Evolutionary conservation across 2,797 vertebrate species (phyloP).

Genomic region (Sus cebifrons): DNA sequence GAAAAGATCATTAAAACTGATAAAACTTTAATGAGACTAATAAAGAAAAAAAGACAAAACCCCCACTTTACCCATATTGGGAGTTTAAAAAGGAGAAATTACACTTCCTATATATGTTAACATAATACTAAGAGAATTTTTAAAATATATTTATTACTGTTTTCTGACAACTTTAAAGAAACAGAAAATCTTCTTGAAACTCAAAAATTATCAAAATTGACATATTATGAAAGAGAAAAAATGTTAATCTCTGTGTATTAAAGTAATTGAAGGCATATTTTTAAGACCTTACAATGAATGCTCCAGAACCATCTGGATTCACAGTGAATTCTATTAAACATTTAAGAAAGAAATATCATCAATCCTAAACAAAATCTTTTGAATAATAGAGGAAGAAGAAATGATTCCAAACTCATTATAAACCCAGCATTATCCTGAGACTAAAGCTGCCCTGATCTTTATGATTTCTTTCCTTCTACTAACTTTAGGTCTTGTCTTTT

Average conservation of each 20-base stretch:
- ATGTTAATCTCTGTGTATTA: constrained; percentile 19
- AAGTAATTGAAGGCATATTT: neutral
- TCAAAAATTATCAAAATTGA: constrained; percentile 9
- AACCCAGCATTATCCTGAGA: neutral
- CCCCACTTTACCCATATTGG: neutral
- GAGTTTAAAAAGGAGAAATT: neutral
- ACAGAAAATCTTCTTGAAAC: neutral
- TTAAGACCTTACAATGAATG: neutral
- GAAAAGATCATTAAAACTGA: constrained; percentile 3
- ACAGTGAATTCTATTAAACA: neutral
- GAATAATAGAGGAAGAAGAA: neutral
- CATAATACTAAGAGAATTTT: neutral
- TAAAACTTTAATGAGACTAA: neutral
- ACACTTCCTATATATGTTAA: neutral
- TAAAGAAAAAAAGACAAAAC: neutral
- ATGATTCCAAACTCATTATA: constrained; percentile 4
- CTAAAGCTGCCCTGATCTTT: too few relatives aligned
- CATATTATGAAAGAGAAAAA: neutral
- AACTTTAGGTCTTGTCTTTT: too few relatives aligned
- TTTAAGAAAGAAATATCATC: neutral
- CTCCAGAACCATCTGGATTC: neutral
- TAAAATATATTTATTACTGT: neutral
- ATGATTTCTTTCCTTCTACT: too few relatives aligned
- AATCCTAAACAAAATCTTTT: neutral
- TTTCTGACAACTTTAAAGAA: constrained; percentile 27